These are phyloP conservation scores for Parauchenoglanis punctatus DNA, from an alignment of 2,797 vertebrate species.

Conservation along the genomic window DNA sequence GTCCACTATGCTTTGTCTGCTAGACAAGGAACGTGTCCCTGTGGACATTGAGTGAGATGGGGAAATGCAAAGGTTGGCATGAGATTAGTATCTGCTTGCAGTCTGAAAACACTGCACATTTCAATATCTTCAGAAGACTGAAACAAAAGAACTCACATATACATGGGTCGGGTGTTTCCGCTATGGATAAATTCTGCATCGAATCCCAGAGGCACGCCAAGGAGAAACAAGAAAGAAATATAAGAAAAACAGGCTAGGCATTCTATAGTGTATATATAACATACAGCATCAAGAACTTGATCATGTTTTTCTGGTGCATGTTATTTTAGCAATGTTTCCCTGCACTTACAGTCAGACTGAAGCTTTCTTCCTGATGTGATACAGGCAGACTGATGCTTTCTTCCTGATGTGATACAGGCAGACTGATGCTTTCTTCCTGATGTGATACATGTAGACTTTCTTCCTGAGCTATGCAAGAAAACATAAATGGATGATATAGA, in stretches of 20 bases:
- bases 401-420: neutral
- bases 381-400: no score
- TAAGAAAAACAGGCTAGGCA: neutral
- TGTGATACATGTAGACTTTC: no score
- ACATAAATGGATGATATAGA: no score
- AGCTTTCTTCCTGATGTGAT: no score
- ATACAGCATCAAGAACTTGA: neutral
- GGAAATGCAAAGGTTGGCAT: neutral
- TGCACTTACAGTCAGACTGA: neutral
- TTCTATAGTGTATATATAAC: neutral
- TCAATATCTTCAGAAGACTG: neutral
- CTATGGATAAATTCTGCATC: neutral
- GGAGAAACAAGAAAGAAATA: neutral
- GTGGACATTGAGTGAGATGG: neutral
- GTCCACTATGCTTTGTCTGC: neutral
- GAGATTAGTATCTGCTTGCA: neutral
- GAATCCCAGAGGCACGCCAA: neutral
- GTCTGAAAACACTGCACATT: neutral
- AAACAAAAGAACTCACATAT: neutral
- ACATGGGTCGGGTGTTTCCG: neutral
- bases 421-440: neutral
- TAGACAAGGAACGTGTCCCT: neutral
- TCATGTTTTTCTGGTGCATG: neutral
- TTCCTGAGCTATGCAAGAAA: neutral
- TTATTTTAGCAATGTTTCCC: neutral